A percentile compares a stretch with the other conserved stretches of the same genome.
Evolutionary conservation across 37 sponge, comb jelly and placozoan genomes (phyloP).

Genomic region (Crambe crambe): DNA sequence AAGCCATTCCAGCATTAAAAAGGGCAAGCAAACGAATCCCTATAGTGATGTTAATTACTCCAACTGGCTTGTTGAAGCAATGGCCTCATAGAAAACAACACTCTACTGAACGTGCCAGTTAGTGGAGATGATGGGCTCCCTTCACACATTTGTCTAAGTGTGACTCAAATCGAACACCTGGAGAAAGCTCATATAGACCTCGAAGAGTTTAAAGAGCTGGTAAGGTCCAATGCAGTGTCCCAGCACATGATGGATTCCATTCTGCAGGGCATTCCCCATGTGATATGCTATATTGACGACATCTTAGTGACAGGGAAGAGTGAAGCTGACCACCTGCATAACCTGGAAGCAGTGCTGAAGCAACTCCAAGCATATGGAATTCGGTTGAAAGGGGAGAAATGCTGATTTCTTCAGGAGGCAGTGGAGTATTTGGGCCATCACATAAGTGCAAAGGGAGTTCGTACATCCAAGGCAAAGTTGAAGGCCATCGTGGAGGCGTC

Average conservation of each 20-base stretch:
- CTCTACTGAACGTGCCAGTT: no score
- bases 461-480: background rate
- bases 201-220: no score
- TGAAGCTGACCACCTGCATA: constrained; percentile 21
- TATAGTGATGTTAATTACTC: no score
- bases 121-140: no score
- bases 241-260: constrained; percentile 37
- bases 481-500: constrained; percentile 27
- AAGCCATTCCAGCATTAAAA: no score
- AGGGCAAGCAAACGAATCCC: no score
- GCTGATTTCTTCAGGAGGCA: background rate
- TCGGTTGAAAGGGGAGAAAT: constrained; percentile 10
- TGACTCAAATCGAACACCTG: no score
- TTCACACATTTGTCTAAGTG: no score
- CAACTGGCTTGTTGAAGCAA: no score
- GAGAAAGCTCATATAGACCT: no score
- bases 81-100: no score
- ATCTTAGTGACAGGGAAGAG: constrained; percentile 31
- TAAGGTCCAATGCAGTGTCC: constrained; percentile 43
- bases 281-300: constrained; percentile 47
- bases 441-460: constrained; percentile 5
- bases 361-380: constrained; percentile 16
- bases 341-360: constrained; percentile 25
- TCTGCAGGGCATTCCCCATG: constrained; percentile 34
- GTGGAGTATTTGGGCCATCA: constrained; percentile 38